Evolutionary conservation across 2,797 vertebrate species (phyloP), one percentile per base, ranked within the genome.

Genomic region (Tenualosa thibaudeaui): DNA sequence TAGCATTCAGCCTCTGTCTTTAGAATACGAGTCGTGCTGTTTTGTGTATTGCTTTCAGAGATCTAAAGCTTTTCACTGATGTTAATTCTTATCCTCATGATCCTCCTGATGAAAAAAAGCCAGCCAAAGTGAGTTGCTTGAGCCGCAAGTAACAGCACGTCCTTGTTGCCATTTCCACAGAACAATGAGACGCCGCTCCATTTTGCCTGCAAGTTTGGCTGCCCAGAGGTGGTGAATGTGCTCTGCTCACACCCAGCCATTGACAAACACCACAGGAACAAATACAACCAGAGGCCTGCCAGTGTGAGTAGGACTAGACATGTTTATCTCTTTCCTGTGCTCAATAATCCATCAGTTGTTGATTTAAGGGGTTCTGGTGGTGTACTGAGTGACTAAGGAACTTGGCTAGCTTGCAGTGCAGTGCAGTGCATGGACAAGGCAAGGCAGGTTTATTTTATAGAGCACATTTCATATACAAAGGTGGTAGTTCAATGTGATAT

Each of bases 161-260:
- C 43, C 51, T 13, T 71, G 54, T 2, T 83, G 49, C 0, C 65
- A 1, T 87, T 68, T 43, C 68, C 87, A 88, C 37, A 97, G 97
- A 94, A 90, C 71, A 96, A 96, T 81, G 96, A 97, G 86, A 97
- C 97, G 2, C 96, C 97, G 0, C 87, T 97, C 85, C 97, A 97
- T 91, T 97, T 97, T 91, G 96, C 97, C 56, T 97, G 96, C 90
- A 97, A 97, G 85, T 97, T 97, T 92, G 97, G 97, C 5, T 95
- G 95, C 87, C 85, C 92, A 31, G 96, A 97, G 0, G 95, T 97
- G 84, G 96, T 97, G 87, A 94, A 92, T 0, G 93, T 97, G 46
- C 94, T 97, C 75, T 96, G 95, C 65, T 97, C 96, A n/a, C 96
- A 97, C 87, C 96, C 96, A 85, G 91, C 93, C 85, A 94, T 93